Evolutionary conservation across 2,797 vertebrate species (phyloP).

Genomic region (Alectoris magna): DNA sequence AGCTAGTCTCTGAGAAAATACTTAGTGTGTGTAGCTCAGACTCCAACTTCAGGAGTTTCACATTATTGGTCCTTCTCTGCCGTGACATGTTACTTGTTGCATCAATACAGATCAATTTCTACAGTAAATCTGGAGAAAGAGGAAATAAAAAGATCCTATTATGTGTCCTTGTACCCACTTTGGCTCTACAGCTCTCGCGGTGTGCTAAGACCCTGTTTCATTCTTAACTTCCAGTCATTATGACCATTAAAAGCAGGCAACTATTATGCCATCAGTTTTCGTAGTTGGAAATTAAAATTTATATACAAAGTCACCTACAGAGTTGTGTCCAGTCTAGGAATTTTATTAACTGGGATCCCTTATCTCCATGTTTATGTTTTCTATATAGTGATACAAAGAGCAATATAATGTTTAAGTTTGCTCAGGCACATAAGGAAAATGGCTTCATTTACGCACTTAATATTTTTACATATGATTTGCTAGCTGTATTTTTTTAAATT

Average conservation of each 20-base stretch:
- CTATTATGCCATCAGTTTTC: not conserved
- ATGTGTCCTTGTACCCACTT: fast-evolving
- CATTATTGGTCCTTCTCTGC: no score
- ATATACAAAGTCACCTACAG: not conserved
- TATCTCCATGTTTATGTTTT: not conserved
- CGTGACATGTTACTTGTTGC: not conserved
- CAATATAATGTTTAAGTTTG: not conserved
- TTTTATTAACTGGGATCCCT: not conserved
- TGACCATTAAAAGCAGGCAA: not conserved
- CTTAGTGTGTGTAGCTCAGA: fast-evolving
- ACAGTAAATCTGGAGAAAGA: not conserved
- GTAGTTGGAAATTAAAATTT: not conserved
- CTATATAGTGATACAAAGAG: not conserved
- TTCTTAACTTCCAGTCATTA: not conserved
- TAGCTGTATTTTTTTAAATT: not conserved
- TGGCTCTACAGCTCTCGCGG: not conserved
- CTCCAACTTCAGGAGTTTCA: not conserved
- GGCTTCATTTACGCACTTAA: fast-evolving
- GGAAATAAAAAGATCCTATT: not conserved
- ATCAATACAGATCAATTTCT: not conserved
- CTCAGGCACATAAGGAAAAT: not conserved
- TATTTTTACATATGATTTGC: not conserved
- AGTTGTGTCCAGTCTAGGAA: not conserved
- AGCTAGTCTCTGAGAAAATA: not conserved
- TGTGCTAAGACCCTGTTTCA: not conserved